Base-by-base conservation (phyloP, 2,888 invertebrate species). In the Eupithecia pulchellata region DNA sequence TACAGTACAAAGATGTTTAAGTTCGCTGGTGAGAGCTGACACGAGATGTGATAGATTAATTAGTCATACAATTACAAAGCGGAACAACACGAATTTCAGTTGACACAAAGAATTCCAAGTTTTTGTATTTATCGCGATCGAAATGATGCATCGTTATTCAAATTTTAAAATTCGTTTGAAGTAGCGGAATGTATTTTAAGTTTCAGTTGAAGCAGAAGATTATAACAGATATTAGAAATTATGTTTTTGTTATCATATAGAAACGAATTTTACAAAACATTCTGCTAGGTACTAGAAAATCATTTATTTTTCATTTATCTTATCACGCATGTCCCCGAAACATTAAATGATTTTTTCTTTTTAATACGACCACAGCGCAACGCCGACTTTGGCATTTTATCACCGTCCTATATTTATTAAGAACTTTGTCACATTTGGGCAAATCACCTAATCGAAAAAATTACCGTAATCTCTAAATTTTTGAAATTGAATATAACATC, bases 1-100 rank as follows among this genome's bases (percentile, higher is more conserved):
- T 79, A 64, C 62, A 68, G 70, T 80, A 91, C 89, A 90, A 90
- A 72, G 71, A 91, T 85, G 81, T 89, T 88, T 89, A 85, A 89
- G 89, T 90, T 91, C 86, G 84, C 82, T 25, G 80, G 82, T 78
- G 80, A 81, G 84, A 86, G 86, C 77, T 87, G 91, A 91, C 90
- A 89, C 84, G 84, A 87, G 87, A 88, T 86, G 84, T 80, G 79
- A 82, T 79, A 85, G 88, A 87, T 86, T 85, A 85, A 82, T 84
- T 81, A 79, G 64, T 63, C 55, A 69, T 72, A 74, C 73, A 73
- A 73, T 75, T 75, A 74, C 66, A 68, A 75, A 57, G 70, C 69
- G 73, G 73, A 73, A 73, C 68, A 66, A 65, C 71, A 67, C 62
- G 62, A 69, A 77, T 71, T 76, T 73, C 72, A 69, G 66, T 72